Base-by-base conservation (phyloP, 1,140 invertebrate species). In the Ruditapes philippinarum region DNA sequence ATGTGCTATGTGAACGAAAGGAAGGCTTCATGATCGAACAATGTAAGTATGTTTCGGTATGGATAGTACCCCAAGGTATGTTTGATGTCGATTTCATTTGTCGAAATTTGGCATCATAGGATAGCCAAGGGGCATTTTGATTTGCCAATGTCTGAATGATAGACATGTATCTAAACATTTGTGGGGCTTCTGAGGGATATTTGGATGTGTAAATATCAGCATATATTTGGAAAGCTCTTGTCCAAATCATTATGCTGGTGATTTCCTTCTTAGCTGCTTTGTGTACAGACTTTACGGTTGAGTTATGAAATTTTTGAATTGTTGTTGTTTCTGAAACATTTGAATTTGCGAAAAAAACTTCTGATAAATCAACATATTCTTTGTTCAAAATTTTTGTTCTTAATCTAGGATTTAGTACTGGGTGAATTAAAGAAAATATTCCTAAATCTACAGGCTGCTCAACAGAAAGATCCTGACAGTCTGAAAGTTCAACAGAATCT, bases 121-220 rank as follows among this genome's bases (percentile, higher is more conserved):
- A n/a, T n/a, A n/a, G 9, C 78, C 78, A 80, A 45, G n/a, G 9
- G 17, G 11, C 14, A 28, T 28, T 31, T 28, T 7, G 25, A 22
- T 57, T 54, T 5, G 51, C 78, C 17, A 80, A 45, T 5, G 57
- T 51, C 25, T 80, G 51, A 36, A 80, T 80, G 19, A 80, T 31
- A 7, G 78, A 31, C 78, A 80, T 80, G 51, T 80, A 80, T 12
- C 33, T 22, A 60, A 80, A 80, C 22, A 80, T 38, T 31, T 80
- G 49, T 25, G 5, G 3, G 51, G 49, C 19, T 19, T 80, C 19
- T 7, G 25, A 25, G 2, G 1, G 25, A 36, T 80, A 80, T 80
- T 80, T 80, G 4, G 78, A 25, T 25, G 49, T 4, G 31, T 80
- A 80, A 3, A 80, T 60, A n/a, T 80, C 78, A 14, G 78, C 45